Evolutionary conservation across 2,888 invertebrate species (phyloP).

Genomic region (Dendrolimus pini): DNA sequence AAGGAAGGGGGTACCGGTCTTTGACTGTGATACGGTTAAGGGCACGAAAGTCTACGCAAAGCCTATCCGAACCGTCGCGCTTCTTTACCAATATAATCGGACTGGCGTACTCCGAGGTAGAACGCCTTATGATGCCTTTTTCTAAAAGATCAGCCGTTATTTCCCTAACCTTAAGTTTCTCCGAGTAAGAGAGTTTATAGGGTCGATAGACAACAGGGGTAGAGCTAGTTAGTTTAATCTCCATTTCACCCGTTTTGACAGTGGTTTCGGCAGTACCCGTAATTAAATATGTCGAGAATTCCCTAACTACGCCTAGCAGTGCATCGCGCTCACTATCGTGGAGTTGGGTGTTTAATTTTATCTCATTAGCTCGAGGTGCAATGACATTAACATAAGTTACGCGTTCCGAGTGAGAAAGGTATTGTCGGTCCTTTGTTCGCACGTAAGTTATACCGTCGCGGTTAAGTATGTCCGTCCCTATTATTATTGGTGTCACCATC

Average conservation of each 20-base stretch:
- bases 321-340: too few species aligned
- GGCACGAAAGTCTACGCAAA: conserved; percentile 18
- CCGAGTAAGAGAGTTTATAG: conserved; percentile 15
- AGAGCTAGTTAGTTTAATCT: conserved; percentile 14
- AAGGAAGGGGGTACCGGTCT: conserved; percentile 17
- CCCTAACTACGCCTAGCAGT: conserved; percentile 6
- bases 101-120: conserved; percentile 12
- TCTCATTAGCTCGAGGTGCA: too few species aligned
- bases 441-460: conserved; percentile 16
- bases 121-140: conserved; percentile 16
- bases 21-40: conserved; percentile 17
- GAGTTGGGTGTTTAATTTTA: too few species aligned
- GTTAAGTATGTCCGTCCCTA: conserved; percentile 20
- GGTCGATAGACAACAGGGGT: conserved; percentile 18
- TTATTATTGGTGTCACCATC: conserved; percentile 15
- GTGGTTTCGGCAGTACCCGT: conserved; percentile 19
- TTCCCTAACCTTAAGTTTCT: conserved; percentile 17
- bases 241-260: conserved; percentile 20
- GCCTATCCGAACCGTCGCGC: conserved; percentile 16
- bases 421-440: conserved; percentile 10
- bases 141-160: conserved; percentile 16
- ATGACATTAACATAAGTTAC: background rate
- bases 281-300: conserved; percentile 14
- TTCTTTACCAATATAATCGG: conserved; percentile 13
- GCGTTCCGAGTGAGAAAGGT: conserved; percentile 4